Conservation (phyloP, 2,888 invertebrate genomes). For the Stramonita haemastoma region DNA sequence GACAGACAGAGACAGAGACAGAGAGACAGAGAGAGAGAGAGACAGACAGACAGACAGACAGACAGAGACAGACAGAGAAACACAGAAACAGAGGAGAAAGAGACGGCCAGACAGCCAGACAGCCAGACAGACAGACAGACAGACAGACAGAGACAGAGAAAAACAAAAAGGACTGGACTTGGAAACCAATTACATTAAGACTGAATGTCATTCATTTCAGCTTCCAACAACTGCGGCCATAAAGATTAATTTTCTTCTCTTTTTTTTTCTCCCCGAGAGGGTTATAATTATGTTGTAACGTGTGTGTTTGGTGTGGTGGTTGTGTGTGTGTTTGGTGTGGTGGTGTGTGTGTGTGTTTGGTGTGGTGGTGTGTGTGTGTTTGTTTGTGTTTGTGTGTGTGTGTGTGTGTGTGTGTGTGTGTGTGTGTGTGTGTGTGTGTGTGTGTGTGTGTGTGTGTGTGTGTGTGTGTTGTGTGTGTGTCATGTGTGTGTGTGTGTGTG, state of each 20-base stretch:
- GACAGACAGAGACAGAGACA: background rate
- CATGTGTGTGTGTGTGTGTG: no score
- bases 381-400: no score
- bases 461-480: no score
- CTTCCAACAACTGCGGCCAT: no score
- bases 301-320: background rate
- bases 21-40: background rate
- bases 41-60: background rate
- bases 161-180: background rate
- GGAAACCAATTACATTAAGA: background rate
- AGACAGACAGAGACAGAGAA: slow-evolving; percentile 13
- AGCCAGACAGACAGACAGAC: background rate
- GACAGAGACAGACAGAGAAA: background rate
- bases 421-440: no score
- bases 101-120: background rate
- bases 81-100: background rate
- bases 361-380: no score
- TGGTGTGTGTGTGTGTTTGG: no score
- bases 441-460: no score
- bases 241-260: no score
- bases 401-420: no score
- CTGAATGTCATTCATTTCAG: background rate
- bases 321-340: background rate
- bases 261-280: background rate
- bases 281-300: background rate